phyloP scores from a whole-genome alignment of 1,140 invertebrate genomes.

The Euborellia annulipes region DNA sequence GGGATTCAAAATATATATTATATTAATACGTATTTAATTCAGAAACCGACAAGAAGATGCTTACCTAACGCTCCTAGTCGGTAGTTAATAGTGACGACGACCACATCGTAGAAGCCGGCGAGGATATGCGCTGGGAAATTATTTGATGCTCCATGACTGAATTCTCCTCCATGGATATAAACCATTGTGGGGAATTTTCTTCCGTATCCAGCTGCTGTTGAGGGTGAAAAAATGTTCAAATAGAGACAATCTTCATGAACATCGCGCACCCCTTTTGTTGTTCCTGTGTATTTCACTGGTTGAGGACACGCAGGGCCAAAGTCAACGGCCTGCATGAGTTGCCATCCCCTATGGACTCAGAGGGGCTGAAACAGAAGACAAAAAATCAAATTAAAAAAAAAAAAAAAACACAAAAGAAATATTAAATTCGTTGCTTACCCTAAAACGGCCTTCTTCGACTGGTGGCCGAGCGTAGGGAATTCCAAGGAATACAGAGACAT shows the following conservation, averaged over 20 bases:
- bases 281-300: constrained; percentile 60
- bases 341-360: constrained; percentile 58
- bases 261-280: constrained; percentile 63
- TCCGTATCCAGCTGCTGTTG: constrained; percentile 47
- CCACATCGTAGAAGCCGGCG: constrained; percentile 79
- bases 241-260: constrained; percentile 94
- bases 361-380: constrained; percentile 39
- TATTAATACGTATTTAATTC: no score
- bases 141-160: constrained; percentile 80
- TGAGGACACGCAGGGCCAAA: constrained; percentile 89
- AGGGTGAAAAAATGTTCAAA: constrained; percentile 82
- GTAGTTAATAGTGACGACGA: constrained; percentile 96
- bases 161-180: constrained; percentile 95
- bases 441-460: constrained; percentile 66
- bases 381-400: no score
- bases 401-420: constrained; percentile 8
- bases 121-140: constrained; percentile 83
- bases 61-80: constrained; percentile 81
- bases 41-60: no score
- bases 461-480: constrained; percentile 85
- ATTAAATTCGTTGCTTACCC: constrained; percentile 31
- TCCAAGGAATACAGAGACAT: constrained; percentile 68
- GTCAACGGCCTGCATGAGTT: constrained; percentile 69
- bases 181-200: constrained; percentile 85
- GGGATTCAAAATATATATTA: no score